phyloP scores from a whole-genome alignment of 2,113 vertebrate genomes.

The Strigops habroptila region DNA sequence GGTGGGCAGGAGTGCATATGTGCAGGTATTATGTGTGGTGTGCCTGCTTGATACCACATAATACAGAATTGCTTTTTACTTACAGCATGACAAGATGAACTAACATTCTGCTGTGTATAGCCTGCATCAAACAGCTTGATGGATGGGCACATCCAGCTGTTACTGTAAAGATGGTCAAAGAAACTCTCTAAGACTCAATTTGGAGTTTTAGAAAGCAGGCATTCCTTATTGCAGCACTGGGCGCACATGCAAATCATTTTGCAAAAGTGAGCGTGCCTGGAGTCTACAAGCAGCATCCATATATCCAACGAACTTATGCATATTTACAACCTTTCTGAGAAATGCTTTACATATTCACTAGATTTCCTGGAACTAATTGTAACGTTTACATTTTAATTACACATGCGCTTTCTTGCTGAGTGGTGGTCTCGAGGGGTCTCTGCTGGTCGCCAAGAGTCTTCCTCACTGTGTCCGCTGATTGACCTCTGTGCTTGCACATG shows the following conservation, averaged over 20 bases:
- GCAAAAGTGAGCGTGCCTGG: neutral
- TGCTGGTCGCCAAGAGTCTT: neutral
- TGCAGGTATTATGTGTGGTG: no score
- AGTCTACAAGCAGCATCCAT: neutral
- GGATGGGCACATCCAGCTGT: neutral
- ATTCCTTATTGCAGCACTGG: neutral
- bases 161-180: neutral
- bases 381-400: neutral
- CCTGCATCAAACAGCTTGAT: neutral
- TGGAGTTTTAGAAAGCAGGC: neutral
- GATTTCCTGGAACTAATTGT: neutral
- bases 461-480: neutral
- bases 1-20: fast-evolving
- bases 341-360: neutral
- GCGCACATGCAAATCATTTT: neutral
- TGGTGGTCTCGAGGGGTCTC: neutral
- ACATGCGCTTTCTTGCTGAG: neutral
- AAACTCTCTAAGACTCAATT: neutral
- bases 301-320: neutral
- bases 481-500: neutral
- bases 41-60: neutral
- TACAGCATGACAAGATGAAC: neutral
- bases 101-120: neutral
- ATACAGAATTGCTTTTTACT: neutral
- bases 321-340: neutral